Percentiles rank a stretch among this genome's conserved stretches.
phyloP scores from a whole-genome alignment of 1,140 invertebrate species.

The Neotoxoptera formosana region DNA sequence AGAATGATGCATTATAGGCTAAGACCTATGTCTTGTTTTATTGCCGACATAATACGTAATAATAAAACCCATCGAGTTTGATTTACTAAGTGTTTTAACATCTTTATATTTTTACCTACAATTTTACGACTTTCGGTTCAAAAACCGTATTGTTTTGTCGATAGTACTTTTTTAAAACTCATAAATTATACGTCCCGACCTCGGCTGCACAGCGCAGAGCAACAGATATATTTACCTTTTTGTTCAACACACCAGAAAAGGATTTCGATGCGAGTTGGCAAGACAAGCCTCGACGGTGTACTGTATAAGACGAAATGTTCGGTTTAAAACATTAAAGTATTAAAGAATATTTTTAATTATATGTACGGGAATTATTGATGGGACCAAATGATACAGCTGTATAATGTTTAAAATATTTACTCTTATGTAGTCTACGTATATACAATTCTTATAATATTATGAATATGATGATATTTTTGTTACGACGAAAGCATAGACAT shows the following conservation, averaged over 20 bases:
- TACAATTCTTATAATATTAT: neutral
- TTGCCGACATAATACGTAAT: conserved; percentile 16
- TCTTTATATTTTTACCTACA: conserved; percentile 32
- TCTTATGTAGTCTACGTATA: neutral
- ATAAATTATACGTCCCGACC: conserved; percentile 25
- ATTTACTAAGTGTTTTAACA: conserved; percentile 45
- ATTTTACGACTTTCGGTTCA: conserved; percentile 18
- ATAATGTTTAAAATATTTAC: neutral
- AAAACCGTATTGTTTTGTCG: conserved; percentile 17
- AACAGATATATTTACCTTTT: neutral
- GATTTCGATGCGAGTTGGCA: neutral
- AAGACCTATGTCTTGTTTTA: conserved; percentile 12
- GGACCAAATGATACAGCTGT: neutral
- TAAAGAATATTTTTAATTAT: neutral
- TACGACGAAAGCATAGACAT: neutral
- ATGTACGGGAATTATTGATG: neutral
- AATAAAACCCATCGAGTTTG: conserved; percentile 34
- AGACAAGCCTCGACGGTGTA: neutral
- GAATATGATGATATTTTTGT: neutral
- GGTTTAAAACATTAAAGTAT: neutral
- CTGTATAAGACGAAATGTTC: neutral
- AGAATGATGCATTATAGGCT: neutral
- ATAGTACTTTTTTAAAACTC: conserved; percentile 25
- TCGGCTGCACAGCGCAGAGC: neutral
- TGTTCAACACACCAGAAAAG: neutral